A percentile compares a stretch with the other conserved stretches of the same genome.
phyloP scores from a whole-genome alignment of 2,113 vertebrate genomes.

The Parotia lawesii region DNA sequence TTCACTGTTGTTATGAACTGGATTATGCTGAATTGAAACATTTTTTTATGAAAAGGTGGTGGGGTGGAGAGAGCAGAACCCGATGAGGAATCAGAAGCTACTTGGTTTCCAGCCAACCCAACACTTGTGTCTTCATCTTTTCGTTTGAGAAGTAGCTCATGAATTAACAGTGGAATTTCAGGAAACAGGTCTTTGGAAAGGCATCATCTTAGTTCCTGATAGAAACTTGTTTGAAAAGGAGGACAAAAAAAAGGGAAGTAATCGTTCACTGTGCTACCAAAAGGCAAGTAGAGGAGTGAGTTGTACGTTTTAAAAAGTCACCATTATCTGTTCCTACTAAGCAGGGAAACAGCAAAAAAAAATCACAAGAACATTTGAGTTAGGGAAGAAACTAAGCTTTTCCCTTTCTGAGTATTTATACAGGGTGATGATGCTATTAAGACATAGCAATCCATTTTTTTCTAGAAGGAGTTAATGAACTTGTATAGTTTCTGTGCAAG shows the following conservation, averaged over 20 bases:
- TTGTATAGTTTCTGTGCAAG: conserved; percentile 54
- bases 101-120: conserved; percentile 20
- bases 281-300: conserved; percentile 13
- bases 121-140: background rate
- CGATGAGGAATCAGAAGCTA: background rate
- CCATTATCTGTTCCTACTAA: background rate
- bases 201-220: conserved; percentile 35
- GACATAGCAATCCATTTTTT: conserved; percentile 55
- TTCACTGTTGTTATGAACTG: conserved; percentile 46
- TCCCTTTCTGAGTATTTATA: conserved; percentile 55
- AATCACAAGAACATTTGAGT: background rate
- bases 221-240: conserved; percentile 18
- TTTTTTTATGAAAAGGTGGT: conserved; percentile 35
- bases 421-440: conserved; percentile 55
- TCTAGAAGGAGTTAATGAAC: conserved; percentile 61
- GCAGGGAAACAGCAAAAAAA: background rate
- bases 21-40: conserved; percentile 8
- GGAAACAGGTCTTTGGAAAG: conserved; percentile 16
- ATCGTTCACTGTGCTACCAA: conserved; percentile 15
- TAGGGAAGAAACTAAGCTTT: conserved; percentile 16
- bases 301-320: conserved; percentile 13
- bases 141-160: conserved; percentile 1
- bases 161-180: conserved; percentile 23
- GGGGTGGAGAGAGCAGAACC: conserved; percentile 27
- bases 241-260: background rate